phyloP scores from a whole-genome alignment of 2,888 invertebrate species.

The Papilio protenor region DNA sequence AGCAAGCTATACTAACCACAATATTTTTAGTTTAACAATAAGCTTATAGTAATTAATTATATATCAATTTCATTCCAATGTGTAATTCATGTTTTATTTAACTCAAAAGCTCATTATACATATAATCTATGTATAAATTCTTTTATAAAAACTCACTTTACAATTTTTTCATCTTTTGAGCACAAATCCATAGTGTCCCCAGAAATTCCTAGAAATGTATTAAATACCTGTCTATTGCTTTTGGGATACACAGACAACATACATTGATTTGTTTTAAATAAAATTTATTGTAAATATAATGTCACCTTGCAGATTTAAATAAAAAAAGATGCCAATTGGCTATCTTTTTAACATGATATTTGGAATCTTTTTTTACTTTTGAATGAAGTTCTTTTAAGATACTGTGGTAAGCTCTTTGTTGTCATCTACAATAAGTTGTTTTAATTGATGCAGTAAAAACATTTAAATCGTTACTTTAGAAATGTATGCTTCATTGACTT shows the following conservation, averaged over 20 bases:
- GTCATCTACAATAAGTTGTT: conserved; percentile 4
- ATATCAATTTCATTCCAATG: conserved; percentile 40
- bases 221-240: no score
- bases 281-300: not conserved
- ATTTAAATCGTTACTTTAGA: not conserved
- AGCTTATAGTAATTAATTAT: conserved; percentile 26
- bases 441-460: conserved; percentile 8
- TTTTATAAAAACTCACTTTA: not conserved
- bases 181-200: not conserved
- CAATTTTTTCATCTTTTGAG: not conserved
- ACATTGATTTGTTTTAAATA: not conserved
- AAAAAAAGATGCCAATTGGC: no score
- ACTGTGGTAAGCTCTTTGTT: not conserved
- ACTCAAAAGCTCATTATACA: not conserved
- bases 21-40: not conserved
- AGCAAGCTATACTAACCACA: conserved; percentile 17
- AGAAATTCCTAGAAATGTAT: not conserved
- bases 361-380: not conserved
- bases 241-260: no score
- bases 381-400: not conserved
- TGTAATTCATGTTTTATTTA: not conserved
- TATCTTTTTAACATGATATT: no score
- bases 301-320: not conserved
- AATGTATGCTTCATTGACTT: not conserved
- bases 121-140: not conserved